phyloP scores from a whole-genome alignment of 2,113 vertebrate genomes.

The Phalacrocorax carbo region DNA sequence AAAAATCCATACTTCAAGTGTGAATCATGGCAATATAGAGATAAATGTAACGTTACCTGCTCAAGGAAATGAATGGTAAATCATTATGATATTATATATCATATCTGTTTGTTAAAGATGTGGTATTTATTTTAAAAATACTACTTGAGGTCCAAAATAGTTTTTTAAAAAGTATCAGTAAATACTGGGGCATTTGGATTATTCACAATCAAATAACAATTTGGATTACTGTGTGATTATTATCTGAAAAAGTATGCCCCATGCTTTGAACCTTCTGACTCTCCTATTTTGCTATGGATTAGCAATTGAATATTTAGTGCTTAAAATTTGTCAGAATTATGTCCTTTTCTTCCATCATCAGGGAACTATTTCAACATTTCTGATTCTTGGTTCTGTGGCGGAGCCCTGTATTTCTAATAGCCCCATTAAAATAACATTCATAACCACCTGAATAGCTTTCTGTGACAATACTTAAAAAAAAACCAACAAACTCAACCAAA shows the following conservation, averaged over 20 bases:
- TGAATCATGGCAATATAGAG: background rate
- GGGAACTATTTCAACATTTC: background rate
- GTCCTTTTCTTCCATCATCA: background rate
- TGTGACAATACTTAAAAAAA: background rate
- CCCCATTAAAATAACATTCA: background rate
- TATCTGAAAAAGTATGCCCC: accelerated
- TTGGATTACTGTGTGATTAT: background rate
- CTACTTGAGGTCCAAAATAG: background rate
- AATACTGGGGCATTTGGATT: background rate
- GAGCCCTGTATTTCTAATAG: background rate
- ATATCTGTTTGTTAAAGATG: background rate
- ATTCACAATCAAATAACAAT: background rate
- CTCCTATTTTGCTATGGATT: background rate
- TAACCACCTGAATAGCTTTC: background rate
- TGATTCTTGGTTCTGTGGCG: background rate
- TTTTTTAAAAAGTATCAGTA: background rate
- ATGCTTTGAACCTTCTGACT: background rate
- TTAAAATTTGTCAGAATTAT: background rate
- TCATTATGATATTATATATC: background rate
- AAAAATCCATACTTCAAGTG: background rate
- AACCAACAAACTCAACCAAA: no score
- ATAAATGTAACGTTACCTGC: background rate
- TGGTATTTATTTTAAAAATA: background rate
- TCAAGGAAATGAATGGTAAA: background rate
- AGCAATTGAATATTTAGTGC: background rate